A percentile compares a stretch with the other conserved stretches of the same genome.
These are phyloP conservation scores for Acanthosepion pharaonis DNA, from an alignment of 2,888 invertebrate genomes.

Conservation along the genomic window DNA sequence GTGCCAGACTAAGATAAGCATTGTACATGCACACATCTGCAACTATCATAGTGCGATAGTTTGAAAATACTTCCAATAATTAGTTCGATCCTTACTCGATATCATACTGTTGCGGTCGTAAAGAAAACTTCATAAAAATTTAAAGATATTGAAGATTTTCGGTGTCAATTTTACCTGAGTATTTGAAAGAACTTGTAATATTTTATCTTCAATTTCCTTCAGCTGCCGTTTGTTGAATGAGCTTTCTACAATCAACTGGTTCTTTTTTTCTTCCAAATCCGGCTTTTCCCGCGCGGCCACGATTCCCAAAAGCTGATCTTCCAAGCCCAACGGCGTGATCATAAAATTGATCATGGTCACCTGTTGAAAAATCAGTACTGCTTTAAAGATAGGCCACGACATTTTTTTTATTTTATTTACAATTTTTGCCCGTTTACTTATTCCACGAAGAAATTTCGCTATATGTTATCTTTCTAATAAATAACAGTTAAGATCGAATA, in stretches of 20 bases:
- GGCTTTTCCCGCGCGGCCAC: slow-evolving; percentile 93
- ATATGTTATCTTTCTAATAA: no score
- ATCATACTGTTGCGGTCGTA: no score
- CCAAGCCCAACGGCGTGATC: slow-evolving; percentile 92
- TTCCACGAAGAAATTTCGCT: no score
- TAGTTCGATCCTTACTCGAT: neutral
- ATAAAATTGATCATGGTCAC: slow-evolving; percentile 93
- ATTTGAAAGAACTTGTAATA: slow-evolving; percentile 88
- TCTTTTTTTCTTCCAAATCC: slow-evolving; percentile 91
- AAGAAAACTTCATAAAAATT: neutral
- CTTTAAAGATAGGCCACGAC: no score
- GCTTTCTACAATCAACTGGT: slow-evolving; percentile 90
- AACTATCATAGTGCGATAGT: no score
- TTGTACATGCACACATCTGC: no score
- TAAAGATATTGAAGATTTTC: neutral
- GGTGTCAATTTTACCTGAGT: slow-evolving; percentile 76
- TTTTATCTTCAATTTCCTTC: slow-evolving; percentile 94
- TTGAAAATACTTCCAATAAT: no score
- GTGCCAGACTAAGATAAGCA: no score
- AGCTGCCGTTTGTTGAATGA: slow-evolving; percentile 90
- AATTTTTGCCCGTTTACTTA: no score
- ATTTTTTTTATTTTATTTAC: no score
- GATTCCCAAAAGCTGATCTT: slow-evolving; percentile 91
- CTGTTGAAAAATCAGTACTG: slow-evolving; percentile 77
- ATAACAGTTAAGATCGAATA: no score